Base-by-base conservation (phyloP, 2,888 invertebrate genomes). In the Caenorhabditis virilis region DNA sequence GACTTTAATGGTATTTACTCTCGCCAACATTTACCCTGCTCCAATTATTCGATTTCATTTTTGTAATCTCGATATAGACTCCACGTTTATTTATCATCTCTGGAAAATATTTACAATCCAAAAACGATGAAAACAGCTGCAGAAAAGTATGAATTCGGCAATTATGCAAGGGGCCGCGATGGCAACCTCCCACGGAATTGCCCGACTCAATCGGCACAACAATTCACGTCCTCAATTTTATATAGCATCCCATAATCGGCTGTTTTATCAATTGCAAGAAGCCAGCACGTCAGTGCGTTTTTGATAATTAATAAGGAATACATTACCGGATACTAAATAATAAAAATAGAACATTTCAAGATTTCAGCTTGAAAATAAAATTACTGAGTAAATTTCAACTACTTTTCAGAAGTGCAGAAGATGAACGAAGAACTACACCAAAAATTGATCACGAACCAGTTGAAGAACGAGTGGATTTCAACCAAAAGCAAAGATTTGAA, bases 121-220 rank as follows among this genome's bases (percentile, higher is more conserved):
- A n/a, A n/a, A n/a, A n/a, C n/a, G n/a, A n/a, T n/a, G n/a, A n/a
- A n/a, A n/a, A n/a, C n/a, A n/a, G n/a, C n/a, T n/a, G n/a, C n/a
- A n/a, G n/a, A n/a, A n/a, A n/a, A n/a, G n/a, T n/a, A 77, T 77
- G 77, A 77, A 77, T 55, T 69, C 74, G 27, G 74, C 77, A 18
- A 70, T 75, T 26, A 69, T 77, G 46, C 77, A 77, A 63, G 73
- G 74, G 30, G 68, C 74, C 33, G 72, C 78, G 47, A 70, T 77
- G 54, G 76, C 78, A n/a, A 67, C 79, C 11, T 69, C 68, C 25
- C 79, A 78, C 57, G 79, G 78, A 27, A 78, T 78, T 35, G 62
- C 70, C 27, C 74, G 78, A 30, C 65, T 79, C 26, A 79, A 79
- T 64, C 60, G 79, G 16, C 78, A 78, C 30, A 63, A 56, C 39